Evolutionary conservation across 2,797 vertebrate genomes (phyloP).

Genomic region (Synanceia verrucosa): DNA sequence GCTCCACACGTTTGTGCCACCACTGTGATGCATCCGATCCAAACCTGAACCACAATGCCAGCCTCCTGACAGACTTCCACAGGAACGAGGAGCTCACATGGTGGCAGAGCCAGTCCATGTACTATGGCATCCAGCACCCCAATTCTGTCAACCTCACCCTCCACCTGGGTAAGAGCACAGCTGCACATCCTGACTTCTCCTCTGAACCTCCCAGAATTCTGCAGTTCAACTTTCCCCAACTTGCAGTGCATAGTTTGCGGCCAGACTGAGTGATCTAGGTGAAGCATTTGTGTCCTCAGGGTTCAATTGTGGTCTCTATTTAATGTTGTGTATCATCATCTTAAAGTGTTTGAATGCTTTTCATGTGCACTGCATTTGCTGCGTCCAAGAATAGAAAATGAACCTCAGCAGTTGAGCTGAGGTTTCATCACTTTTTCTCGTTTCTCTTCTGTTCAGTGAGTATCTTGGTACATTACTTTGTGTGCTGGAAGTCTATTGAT

Average conservation of each 20-base stretch:
- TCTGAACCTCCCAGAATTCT: slow-evolving; percentile 4
- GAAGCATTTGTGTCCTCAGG: not conserved
- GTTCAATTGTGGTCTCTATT: slow-evolving; percentile 2
- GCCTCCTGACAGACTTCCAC: slow-evolving; percentile 92
- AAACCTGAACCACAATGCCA: slow-evolving; percentile 82
- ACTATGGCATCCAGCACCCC: slow-evolving; percentile 90
- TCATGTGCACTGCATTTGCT: not conserved
- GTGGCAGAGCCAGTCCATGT: slow-evolving; percentile 99
- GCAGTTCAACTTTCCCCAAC: slow-evolving; percentile 3
- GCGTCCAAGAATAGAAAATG: slow-evolving; percentile 1
- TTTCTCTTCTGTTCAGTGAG: slow-evolving; percentile 1
- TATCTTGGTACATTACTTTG: slow-evolving; percentile 25
- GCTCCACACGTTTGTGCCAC: slow-evolving; percentile 85
- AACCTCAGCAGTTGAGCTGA: not conserved
- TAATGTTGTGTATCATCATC: not conserved
- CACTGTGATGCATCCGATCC: slow-evolving; percentile 82
- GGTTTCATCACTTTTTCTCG: slow-evolving; percentile 1
- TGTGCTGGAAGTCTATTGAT: slow-evolving; percentile 10
- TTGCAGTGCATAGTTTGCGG: not conserved
- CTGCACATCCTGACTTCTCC: not conserved
- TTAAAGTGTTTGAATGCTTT: slow-evolving; percentile 9
- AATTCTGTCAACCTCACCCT: slow-evolving; percentile 91
- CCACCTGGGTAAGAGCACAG: slow-evolving; percentile 85
- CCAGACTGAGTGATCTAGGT: slow-evolving; percentile 13
- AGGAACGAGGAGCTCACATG: slow-evolving; percentile 91